Base-by-base conservation (phyloP, 2,797 vertebrate genomes). In the Hoplostethus atlanticus region DNA sequence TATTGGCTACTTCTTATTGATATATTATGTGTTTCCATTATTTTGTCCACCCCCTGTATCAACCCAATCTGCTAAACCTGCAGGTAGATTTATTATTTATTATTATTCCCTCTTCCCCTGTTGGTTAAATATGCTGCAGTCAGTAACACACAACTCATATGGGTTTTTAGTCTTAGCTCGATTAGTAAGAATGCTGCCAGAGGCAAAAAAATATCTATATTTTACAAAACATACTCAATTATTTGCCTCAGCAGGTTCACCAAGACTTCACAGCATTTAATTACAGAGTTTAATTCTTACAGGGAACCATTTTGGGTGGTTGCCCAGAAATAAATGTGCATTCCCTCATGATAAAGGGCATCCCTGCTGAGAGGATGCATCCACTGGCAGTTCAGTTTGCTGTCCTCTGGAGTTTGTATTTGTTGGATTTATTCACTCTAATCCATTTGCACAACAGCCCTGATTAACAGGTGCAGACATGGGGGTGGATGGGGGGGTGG, bases 311-410 rank as follows among this genome's bases (percentile, higher is more conserved):
- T 62, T 68, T 86, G 81, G 63, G 13, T 46, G 44, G 13, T 34
- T 77, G 46, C 56, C 68, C 63, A 71, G 42, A 66, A 73, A 68
- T 56, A 68, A 71, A 73, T 70, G 48, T 2, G 13, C 3, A 54
- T 68, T 71, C 64, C 28, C 16, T 13, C 40, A 30, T 64, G 21
- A 71, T 65, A 67, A 58, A 67, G 34, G 8, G 59, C 62, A 78
- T 61, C 16, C 6, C 48, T 7, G 46, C 8, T 76, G 42, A 54
- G 52, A 17, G 12, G 36, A 57, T 70, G 42, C 64, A 76, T 71
- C 21, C 52, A n/a, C 71, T 71, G 62, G 13, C 0, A 0, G 11
- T 10, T 40, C 38, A 40, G 38, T 10, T 40, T 40, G 38, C 38
- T 10, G 9, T 21, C 38, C 9, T 6, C 9, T 40, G 6, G 9